Evolutionary conservation across 2,888 invertebrate species (phyloP).

Genomic region (Protonemura montana): DNA sequence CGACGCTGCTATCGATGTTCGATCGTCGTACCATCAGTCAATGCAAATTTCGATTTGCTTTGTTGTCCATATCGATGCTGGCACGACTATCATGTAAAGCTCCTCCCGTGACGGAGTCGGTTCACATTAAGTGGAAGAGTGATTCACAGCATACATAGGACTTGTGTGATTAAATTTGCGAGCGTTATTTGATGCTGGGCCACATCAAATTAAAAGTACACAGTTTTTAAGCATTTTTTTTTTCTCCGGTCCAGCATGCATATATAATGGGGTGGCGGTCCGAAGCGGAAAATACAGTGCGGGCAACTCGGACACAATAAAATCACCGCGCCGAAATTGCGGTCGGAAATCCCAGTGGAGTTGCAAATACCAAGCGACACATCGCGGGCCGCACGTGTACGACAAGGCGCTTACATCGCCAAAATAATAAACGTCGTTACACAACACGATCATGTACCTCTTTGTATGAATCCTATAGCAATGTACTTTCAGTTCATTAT

Average conservation of each 20-base stretch:
- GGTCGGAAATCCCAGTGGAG: not conserved
- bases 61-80: not conserved
- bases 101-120: not conserved
- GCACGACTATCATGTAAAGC: not conserved
- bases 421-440: not conserved
- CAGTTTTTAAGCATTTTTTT: not conserved
- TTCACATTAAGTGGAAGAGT: not conserved
- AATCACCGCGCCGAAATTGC: not conserved
- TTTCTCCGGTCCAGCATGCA: not conserved
- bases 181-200: not conserved
- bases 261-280: not conserved
- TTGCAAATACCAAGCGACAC: not conserved
- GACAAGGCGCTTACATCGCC: not conserved
- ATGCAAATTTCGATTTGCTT: not conserved
- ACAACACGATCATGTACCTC: not conserved
- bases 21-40: not conserved
- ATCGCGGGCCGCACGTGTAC: not conserved
- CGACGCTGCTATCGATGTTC: not conserved
- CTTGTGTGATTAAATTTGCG: not conserved
- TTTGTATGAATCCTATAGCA: not conserved
- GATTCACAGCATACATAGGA: not conserved
- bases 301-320: not conserved
- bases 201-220: not conserved
- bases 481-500: not conserved
- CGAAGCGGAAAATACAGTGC: not conserved